These are phyloP conservation scores for Chrysocyon brachyurus DNA, from an alignment of 2,797 vertebrate genomes.

Conservation along the genomic window DNA sequence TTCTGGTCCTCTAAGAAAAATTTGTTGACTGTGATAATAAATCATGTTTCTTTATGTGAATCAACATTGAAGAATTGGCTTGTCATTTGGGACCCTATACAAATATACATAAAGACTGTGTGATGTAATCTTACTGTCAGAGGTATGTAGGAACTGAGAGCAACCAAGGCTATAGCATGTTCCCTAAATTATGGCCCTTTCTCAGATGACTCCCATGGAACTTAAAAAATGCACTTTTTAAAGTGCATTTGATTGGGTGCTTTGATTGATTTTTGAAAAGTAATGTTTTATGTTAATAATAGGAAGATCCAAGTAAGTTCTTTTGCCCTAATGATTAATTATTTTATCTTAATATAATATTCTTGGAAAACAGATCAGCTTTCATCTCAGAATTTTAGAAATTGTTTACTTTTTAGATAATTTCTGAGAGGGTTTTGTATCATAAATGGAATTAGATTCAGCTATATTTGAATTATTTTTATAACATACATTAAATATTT, in stretches of 20 bases:
- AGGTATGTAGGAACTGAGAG: neutral
- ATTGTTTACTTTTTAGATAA: neutral
- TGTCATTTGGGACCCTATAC: neutral
- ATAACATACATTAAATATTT: neutral
- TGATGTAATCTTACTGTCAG: neutral
- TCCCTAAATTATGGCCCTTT: neutral
- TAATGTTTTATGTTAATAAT: conserved; percentile 53
- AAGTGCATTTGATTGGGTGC: neutral
- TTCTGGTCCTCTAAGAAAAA: neutral
- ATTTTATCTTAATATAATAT: conserved; percentile 6
- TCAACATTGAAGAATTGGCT: conserved; percentile 12
- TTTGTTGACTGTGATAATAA: neutral
- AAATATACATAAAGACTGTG: neutral
- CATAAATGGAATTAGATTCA: conserved; percentile 36
- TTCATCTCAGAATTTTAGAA: neutral
- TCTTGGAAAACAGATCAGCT: conserved; percentile 7
- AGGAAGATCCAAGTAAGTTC: neutral
- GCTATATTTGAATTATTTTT: conserved; percentile 16
- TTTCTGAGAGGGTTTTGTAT: neutral
- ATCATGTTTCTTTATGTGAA: neutral
- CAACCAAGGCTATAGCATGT: neutral
- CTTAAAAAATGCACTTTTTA: neutral
- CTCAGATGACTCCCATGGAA: neutral
- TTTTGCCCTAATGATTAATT: neutral
- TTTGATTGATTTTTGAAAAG: neutral